Evolutionary conservation across 2,113 vertebrate genomes (phyloP), one percentile per base, ranked within the genome.

Genomic region (Hippocampus zosterae): DNA sequence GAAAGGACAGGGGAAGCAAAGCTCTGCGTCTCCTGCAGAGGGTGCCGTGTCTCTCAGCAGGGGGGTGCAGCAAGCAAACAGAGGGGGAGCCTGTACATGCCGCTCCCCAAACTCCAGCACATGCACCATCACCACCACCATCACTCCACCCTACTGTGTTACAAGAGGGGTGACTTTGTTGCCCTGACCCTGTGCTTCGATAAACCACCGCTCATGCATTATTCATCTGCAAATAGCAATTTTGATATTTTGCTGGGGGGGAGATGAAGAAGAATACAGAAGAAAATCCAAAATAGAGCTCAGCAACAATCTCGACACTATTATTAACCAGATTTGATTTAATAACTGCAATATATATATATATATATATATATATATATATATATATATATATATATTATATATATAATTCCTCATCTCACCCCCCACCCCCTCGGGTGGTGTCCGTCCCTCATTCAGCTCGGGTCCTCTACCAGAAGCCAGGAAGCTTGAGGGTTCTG

Each of bases 151-250:
- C 85, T 71, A 90, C 94, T 92, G 93, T 84, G 93, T 90, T 94
- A 92, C 89, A 94, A 84, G 82, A 82, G 55, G 74, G 67, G 65
- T 67, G 64, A 72, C 79, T 33, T 77, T 70, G 70, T 72, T 78
- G 76, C 61, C 60, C 77, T 75, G 89, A 83, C 83, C 82, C 83
- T 56, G 75, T 92, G 92, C 94, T 94, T 93, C 91, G 94, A 93
- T 91, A 93, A 96, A 93, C 92, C 93, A 94, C 89, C 88, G 86
- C 92, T 93, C 89, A 97, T 98, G 94, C 94, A 96, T 98, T 94
- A 98, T 98, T 97, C 96, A 98, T 98, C 93, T 89, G 70, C 93
- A 94, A 96, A 94, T 93, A 95, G 94, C 93, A 96, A 96, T 97
- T 96, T 94, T 93, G 92, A 94, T 96, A 94, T 96, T 96, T 96